These are phyloP conservation scores for Etheostoma perlongum DNA, from an alignment of 2,797 vertebrate genomes.

Conservation along the genomic window DNA sequence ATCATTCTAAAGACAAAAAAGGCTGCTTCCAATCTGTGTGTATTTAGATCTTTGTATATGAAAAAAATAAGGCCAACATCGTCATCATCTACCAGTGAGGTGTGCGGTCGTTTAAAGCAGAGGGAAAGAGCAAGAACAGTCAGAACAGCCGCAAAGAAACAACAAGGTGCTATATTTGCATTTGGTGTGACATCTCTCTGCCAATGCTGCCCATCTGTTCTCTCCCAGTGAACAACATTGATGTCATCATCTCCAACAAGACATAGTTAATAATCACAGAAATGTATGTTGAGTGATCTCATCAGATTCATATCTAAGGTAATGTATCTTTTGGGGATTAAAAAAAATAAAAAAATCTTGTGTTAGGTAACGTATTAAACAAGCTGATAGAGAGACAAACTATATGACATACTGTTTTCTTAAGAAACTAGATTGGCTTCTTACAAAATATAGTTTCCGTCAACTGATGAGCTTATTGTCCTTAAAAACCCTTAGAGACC, in stretches of 20 bases:
- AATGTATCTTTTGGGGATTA: not conserved
- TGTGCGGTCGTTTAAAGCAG: slow-evolving; percentile 59
- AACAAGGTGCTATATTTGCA: slow-evolving; percentile 83
- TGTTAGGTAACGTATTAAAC: not conserved
- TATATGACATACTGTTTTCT: not conserved
- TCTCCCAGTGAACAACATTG: slow-evolving; percentile 60
- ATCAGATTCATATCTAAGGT: slow-evolving; percentile 25
- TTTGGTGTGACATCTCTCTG: slow-evolving; percentile 78
- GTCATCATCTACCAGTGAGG: slow-evolving; percentile 28
- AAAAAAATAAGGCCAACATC: not conserved
- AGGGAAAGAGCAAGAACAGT: slow-evolving; percentile 75
- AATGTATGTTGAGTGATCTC: slow-evolving; percentile 23
- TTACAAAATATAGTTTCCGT: not conserved
- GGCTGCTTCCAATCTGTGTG: slow-evolving; percentile 6
- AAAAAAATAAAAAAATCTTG: too few species aligned
- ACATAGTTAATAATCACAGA: slow-evolving; percentile 34
- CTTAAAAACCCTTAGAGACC: not conserved
- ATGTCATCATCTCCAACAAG: slow-evolving; percentile 53
- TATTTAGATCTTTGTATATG: not conserved
- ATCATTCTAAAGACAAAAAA: not conserved
- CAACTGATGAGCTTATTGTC: not conserved
- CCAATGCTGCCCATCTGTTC: slow-evolving; percentile 83
- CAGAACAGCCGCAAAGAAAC: slow-evolving; percentile 70
- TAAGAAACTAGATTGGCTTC: not conserved
- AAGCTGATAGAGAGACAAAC: slow-evolving; percentile 7